These are phyloP conservation scores for Centroberyx gerrardi DNA, from an alignment of 2,797 vertebrate species.

Conservation along the genomic window DNA sequence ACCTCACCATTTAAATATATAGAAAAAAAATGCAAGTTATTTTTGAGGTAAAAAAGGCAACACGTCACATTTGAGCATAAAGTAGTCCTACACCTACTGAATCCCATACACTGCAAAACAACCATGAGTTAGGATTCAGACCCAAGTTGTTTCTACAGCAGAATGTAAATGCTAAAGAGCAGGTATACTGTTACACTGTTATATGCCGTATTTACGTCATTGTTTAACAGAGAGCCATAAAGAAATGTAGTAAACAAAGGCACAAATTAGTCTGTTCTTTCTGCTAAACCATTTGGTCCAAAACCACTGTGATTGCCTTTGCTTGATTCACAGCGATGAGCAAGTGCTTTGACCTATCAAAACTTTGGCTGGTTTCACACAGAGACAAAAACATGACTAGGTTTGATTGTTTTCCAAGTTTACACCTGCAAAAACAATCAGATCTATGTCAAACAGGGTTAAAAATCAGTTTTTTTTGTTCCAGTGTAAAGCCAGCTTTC, in stretches of 20 bases:
- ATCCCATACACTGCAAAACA: constrained; percentile 25
- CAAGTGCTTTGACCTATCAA: constrained; percentile 52
- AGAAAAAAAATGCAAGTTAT: constrained; percentile 11
- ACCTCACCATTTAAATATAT: constrained; percentile 23
- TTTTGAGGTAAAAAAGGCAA: constrained; percentile 68
- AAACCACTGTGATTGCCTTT: constrained; percentile 37
- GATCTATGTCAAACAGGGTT: not conserved
- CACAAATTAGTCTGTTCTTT: constrained; percentile 68
- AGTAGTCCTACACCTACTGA: constrained; percentile 18
- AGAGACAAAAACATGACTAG: constrained; percentile 37
- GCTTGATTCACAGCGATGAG: constrained; percentile 26
- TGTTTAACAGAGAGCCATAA: constrained; percentile 27
- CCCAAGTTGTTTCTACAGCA: constrained; percentile 17
- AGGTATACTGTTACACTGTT: constrained; percentile 25
- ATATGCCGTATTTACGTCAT: constrained; percentile 61
- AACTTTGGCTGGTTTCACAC: constrained; percentile 48
- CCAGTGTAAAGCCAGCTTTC: not conserved
- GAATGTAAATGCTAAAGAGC: constrained; percentile 25
- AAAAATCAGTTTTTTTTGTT: not conserved
- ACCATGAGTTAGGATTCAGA: constrained; percentile 13
- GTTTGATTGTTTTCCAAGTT: constrained; percentile 28
- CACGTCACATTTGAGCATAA: constrained; percentile 61
- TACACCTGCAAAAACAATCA: constrained; percentile 24
- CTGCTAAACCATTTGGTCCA: constrained; percentile 56
- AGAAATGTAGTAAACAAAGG: constrained; percentile 70